Base-by-base conservation (phyloP, 2,888 invertebrate species). In the Busseola fusca region DNA sequence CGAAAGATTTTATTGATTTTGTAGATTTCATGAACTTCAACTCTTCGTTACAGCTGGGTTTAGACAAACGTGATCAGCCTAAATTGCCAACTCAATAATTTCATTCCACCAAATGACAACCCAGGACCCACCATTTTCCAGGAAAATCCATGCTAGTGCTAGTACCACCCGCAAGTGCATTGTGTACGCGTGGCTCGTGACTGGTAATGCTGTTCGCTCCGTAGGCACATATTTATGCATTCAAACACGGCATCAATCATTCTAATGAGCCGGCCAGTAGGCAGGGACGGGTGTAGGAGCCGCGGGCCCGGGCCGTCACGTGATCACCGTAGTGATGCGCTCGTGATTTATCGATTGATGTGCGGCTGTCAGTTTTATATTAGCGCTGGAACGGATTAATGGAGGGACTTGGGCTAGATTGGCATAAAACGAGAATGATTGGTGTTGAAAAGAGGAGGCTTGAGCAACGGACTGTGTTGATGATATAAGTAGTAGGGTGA, bases 191-290 rank as follows among this genome's bases (percentile, higher is more conserved):
- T 87, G 72, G 81, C 90, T 91, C 93, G 92, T 93, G 93, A 93
- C 92, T 84, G 79, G 88, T 87, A 86, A 89, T 87, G 86, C 84
- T 73, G 77, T 73, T 67, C 82, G 86, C 84, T 88, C 87, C 85
- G 84, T 91, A 87, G 91, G 90, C 91, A 88, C 90, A 92, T 92
- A 93, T 92, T 93, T 93, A 93, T 93, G 90, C 92, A 92, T 91
- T 91, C 93, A 93, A 93, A 93, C 92, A 92, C 87, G 87, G 90
- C 93, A 95, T 95, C 95, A 93, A 95, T 95, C 95, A 95, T 95
- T 92, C 92, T 94, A 95, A 95, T 95, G 93, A 95, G 93, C 90
- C 85, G 78, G 80, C 78, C 89, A 87, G 91, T 91, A 89, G 90
- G 91, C 90, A 90, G 87, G 87, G 74, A 77, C 82, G 81, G 84